A percentile compares a stretch with the other conserved stretches of the same genome.
Conservation (phyloP, 1,140 invertebrate species). For the Acromyrmex charruanus region DNA sequence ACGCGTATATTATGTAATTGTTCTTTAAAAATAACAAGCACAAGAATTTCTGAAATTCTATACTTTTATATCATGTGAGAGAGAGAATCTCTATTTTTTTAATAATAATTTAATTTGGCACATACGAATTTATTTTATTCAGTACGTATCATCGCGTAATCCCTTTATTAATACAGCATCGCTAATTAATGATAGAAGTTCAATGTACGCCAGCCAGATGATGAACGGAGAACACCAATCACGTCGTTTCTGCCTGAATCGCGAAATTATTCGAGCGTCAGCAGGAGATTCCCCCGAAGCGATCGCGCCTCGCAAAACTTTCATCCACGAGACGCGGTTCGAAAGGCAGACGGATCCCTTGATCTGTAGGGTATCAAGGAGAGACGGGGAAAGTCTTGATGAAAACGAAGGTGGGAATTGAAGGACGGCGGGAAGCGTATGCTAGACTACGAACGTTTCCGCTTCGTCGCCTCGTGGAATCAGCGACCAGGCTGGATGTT, state of each 20-base stretch:
- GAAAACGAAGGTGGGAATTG: slow-evolving; percentile 55
- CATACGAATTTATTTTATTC: neutral
- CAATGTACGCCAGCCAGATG: slow-evolving; percentile 22
- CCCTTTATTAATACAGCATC: neutral
- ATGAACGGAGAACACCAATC: slow-evolving; percentile 67
- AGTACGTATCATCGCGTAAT: neutral
- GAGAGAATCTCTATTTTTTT: neutral
- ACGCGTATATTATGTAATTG: neutral
- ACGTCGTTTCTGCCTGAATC: slow-evolving; percentile 72
- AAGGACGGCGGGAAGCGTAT: slow-evolving; percentile 33
- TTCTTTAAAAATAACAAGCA: neutral
- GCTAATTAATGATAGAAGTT: slow-evolving; percentile 46
- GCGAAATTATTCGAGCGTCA: slow-evolving; percentile 70
- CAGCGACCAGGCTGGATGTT: slow-evolving; percentile 68
- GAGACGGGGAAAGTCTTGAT: slow-evolving; percentile 21
- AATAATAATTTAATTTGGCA: neutral
- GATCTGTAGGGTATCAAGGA: slow-evolving; percentile 50
- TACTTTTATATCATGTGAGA: neutral
- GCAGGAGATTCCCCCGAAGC: slow-evolving; percentile 61
- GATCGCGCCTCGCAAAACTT: slow-evolving; percentile 62
- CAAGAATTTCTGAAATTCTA: neutral
- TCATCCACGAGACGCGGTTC: slow-evolving; percentile 47
- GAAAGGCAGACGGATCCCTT: slow-evolving; percentile 48
- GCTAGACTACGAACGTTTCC: slow-evolving; percentile 57
- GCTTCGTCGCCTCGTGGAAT: slow-evolving; percentile 72